Evolutionary conservation across 2,797 vertebrate genomes (phyloP).

Genomic region (Simalia tracyae): DNA sequence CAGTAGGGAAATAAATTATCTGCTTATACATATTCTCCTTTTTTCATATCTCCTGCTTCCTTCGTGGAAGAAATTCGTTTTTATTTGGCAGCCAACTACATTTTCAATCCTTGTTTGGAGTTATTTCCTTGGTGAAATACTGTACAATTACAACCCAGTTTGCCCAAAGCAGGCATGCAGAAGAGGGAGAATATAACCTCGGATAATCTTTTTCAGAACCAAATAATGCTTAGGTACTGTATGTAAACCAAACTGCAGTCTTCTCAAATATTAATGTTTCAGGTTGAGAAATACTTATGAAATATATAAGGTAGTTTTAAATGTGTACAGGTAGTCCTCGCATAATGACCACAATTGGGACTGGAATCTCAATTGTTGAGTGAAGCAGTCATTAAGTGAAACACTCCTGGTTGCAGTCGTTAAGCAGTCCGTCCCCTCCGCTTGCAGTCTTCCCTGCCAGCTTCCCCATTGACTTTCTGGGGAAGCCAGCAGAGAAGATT

Average conservation of each 20-base stretch:
- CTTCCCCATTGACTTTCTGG: too few relatives aligned
- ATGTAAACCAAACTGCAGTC: background rate
- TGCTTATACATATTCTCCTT: background rate
- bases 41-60: background rate
- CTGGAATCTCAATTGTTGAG: too few relatives aligned
- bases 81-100: background rate
- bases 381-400: too few relatives aligned
- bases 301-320: background rate
- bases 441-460: too few relatives aligned
- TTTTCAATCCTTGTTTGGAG: background rate
- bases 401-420: too few relatives aligned
- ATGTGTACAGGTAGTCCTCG: background rate
- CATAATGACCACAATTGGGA: too few relatives aligned
- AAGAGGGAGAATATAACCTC: background rate
- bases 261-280: background rate
- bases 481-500: too few relatives aligned
- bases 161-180: background rate
- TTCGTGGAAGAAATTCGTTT: too few relatives aligned
- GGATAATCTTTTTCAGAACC: background rate
- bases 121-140: background rate
- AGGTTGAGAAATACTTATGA: background rate
- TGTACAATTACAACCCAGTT: background rate
- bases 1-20: background rate
- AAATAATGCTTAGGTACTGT: background rate
- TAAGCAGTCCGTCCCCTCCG: too few relatives aligned